A percentile compares a stretch with the other conserved stretches of the same genome.
phyloP scores from a whole-genome alignment of 2,797 vertebrate species.

The Pipistrellus pygmaeus region DNA sequence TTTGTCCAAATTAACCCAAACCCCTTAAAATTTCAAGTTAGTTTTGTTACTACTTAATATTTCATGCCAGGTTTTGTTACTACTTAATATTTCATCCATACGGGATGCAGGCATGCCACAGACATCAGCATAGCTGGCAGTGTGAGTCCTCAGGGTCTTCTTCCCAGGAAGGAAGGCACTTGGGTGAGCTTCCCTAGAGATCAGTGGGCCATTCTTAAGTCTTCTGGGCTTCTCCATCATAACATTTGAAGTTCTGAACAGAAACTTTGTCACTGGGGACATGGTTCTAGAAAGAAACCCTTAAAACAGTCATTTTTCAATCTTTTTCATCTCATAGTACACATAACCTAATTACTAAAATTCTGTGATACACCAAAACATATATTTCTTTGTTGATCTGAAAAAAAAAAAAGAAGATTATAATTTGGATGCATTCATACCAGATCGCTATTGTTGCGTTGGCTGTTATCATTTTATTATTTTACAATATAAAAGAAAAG shows the following conservation, averaged over 20 bases:
- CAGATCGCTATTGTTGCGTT: not conserved
- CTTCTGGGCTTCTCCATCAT: not conserved
- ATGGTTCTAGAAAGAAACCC: not conserved
- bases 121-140: not conserved
- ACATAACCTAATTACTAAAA: not conserved
- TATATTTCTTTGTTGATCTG: not conserved
- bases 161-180: not conserved
- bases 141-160: not conserved
- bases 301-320: not conserved
- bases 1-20: not conserved
- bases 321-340: not conserved
- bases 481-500: not conserved
- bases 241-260: constrained; percentile 3
- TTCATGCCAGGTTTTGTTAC: not conserved
- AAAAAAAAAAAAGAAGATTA: not conserved
- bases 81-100: not conserved
- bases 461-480: not conserved
- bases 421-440: not conserved
- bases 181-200: not conserved
- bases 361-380: not conserved
- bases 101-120: not conserved
- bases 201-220: not conserved
- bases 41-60: not conserved
- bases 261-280: not conserved
- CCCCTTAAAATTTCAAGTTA: not conserved